Base-by-base conservation (phyloP, 1,140 invertebrate species). In the Meloidogyne floridensis region DNA sequence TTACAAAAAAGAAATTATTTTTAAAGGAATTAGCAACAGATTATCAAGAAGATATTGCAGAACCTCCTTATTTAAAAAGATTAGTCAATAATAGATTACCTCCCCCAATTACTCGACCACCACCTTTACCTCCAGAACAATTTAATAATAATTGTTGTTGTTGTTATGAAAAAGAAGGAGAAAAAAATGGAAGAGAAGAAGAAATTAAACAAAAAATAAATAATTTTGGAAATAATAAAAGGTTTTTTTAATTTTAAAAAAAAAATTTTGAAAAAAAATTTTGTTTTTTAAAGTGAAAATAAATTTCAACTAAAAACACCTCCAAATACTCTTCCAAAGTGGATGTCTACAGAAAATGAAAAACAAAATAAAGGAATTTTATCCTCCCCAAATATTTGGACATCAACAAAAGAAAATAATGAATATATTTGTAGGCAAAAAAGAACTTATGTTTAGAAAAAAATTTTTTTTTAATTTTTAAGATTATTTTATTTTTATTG, bases 111-210 rank as follows among this genome's bases (percentile, higher is more conserved):
- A 65, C 3, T 65, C 59, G n/a, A 65, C 59, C 59, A 65, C 59
- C 59, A n/a, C 59, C 59, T 65, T 65, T 65, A 65, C 59, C 59
- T 5, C 59, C n/a, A n/a, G 59, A 65, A 65, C 59, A 65, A n/a
- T 65, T 65, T 18, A 13, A 13, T 7, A 65, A 65, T 65, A 9
- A 53, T 53, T 8, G 9, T 53, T 53, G 6, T 8, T 8, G 0
- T 53, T 8, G 9, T 53, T 11, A 0, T 54, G 11, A 54, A 11
- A 13, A 54, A 54, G 11, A 65, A 65, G 59, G 59, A 65, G 59
- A 15, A 65, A 65, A 65, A 18, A 65, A 6, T 65, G n/a, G n/a
- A 65, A 65, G 10, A 65, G 59, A 11, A 65, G 56, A 6, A 59
- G 7, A 18, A 65, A n/a, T 6, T n/a, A 8, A 65, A 65, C 15